These are phyloP conservation scores for zebrafish (Danio rerio) DNA, from an alignment of 2,113 vertebrate genomes.

Conservation along the genomic window DNA sequence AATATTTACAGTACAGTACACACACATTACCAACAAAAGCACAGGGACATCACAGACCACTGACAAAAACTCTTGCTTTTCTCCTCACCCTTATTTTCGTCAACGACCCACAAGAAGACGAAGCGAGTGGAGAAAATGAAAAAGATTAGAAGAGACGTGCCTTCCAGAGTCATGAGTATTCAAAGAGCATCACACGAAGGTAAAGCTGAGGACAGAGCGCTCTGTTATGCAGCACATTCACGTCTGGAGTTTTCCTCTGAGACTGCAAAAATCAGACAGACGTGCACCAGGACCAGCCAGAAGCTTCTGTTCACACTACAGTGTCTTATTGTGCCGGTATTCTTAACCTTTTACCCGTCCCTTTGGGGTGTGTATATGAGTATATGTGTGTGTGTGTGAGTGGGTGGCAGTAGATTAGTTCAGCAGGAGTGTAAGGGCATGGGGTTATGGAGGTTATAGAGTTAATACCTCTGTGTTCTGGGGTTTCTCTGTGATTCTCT, in stretches of 20 bases:
- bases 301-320: conserved; percentile 7
- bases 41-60: conserved; percentile 3
- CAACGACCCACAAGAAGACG: not conserved
- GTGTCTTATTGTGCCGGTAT: conserved; percentile 13
- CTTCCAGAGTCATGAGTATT: conserved; percentile 48
- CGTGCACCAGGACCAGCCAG: conserved; percentile 5
- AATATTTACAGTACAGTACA: too few relatives aligned
- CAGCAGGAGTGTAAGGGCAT: conserved; percentile 30
- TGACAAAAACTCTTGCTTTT: conserved; percentile 14
- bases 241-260: conserved; percentile 42
- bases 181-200: conserved; percentile 37
- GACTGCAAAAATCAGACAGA: conserved; percentile 19
- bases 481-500: conserved; percentile 49
- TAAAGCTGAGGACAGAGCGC: conserved; percentile 40
- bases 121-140: not conserved
- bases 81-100: conserved; percentile 31
- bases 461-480: conserved; percentile 55
- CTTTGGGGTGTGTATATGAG: conserved; percentile 5
- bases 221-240: conserved; percentile 42
- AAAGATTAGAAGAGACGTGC: conserved; percentile 21
- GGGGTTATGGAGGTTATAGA: conserved; percentile 47
- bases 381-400: conserved; percentile 17
- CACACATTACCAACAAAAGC: too few relatives aligned
- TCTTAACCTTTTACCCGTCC: conserved; percentile 34
- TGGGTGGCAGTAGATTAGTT: conserved; percentile 38